Base-by-base conservation (phyloP, 1,140 invertebrate species). In the Rhopalosiphum maidis region DNA sequence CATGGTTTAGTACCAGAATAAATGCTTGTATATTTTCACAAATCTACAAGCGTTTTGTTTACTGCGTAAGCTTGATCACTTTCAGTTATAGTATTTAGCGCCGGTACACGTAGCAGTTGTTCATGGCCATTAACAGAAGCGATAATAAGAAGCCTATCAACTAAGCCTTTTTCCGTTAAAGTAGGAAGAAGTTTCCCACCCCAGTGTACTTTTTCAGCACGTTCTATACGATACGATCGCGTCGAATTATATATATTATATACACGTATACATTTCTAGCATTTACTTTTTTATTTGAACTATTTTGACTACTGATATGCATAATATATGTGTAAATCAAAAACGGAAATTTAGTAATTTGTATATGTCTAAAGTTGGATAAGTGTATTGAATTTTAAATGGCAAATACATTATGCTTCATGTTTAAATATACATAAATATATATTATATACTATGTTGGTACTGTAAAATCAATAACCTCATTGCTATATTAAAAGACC, bases 1-100 rank as follows among this genome's bases (percentile, higher is more conserved):
- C 94, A 90, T 46, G 93, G 86, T 23, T 94, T 94, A 30, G 94
- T 94, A 90, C 94, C 93, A 86, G 85, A 94, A 90, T 93, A 93
- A 9, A 23, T 35, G 87, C 88, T 93, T 94, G 87, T 30, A 93
- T 87, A 86, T 60, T 68, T 37, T 94, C 54, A 54, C 54, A 22
- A 54, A 54, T 54, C 22, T 54, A 54, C 54, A 54, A 54, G 54
- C 22, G 54, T 54, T 23, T 54, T 5, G 22, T 54, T 5, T 54
- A 54, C 22, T 54, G 54, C 22, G 22, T 54, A 23, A 23, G 54
- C 54, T 54, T 54, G 54, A 23, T 54, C 54, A 54, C 18, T 22
- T 54, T 22, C 54, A 54, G 22, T 54, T 54, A 5, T 23, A 54
- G 21, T 22, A 54, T 54, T 54, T 54, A 23, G 7, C 21, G 22